These are phyloP conservation scores for Philopotamus ludificatus DNA, from an alignment of 1,140 invertebrate species.

Conservation along the genomic window DNA sequence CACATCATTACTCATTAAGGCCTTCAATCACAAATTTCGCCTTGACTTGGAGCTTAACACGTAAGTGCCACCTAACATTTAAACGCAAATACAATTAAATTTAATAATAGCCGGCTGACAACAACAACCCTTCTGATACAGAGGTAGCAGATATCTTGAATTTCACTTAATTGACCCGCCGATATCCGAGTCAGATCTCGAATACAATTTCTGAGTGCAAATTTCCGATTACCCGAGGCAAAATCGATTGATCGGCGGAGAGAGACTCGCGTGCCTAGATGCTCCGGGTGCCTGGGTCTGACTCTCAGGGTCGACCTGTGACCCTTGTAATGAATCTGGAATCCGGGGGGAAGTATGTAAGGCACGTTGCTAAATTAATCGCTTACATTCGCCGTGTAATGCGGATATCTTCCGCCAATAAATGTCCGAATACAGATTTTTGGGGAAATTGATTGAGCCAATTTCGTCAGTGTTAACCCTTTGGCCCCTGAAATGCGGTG, in stretches of 20 bases:
- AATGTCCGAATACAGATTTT: slow-evolving; percentile 9
- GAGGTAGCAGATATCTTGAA: too few relatives aligned
- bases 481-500: too few relatives aligned
- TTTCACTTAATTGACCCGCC: too few relatives aligned
- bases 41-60: slow-evolving; percentile 93
- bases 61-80: slow-evolving; percentile 65
- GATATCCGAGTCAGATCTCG: too few relatives aligned
- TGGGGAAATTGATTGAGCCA: background rate
- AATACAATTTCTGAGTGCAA: background rate
- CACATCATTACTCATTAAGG: slow-evolving; percentile 91
- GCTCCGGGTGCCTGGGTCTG: background rate
- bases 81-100: background rate
- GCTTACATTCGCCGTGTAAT: slow-evolving; percentile 17
- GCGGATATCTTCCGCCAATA: background rate
- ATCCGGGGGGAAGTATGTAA: slow-evolving; percentile 26
- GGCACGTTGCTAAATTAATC: slow-evolving; percentile 14
- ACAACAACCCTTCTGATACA: too few relatives aligned
- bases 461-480: too few relatives aligned
- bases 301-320: slow-evolving; percentile 6
- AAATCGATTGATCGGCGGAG: slow-evolving; percentile 9
- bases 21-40: slow-evolving; percentile 94
- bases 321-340: slow-evolving; percentile 28
- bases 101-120: too few relatives aligned
- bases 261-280: background rate
- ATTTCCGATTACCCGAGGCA: background rate